Base-by-base conservation (phyloP, 2,797 vertebrate species). In the Corythornis leucogaster region DNA sequence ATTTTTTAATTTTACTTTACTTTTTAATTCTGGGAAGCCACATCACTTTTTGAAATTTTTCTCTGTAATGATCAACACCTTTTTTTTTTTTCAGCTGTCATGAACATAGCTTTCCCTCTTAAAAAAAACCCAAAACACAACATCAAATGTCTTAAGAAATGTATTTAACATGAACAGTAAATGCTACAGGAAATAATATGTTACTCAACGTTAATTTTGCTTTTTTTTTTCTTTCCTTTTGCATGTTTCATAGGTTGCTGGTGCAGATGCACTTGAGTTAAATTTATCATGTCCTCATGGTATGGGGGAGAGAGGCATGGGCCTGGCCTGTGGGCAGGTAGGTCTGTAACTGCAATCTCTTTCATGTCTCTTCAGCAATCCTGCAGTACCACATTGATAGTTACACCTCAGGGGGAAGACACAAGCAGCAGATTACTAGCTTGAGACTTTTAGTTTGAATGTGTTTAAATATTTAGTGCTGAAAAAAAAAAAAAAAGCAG, bases 271-370 rank as follows among this genome's bases (percentile, higher is more conserved):
- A 4, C 95, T 99, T 97, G 99, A 99, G 97, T 97, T 99, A 88
- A 99, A 99, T 96, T 94, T 99, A 85, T 99, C 99, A 0, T 99
- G 99, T 97, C 98, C 98, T 94, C 98, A 99, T 80, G 98, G 99
- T 61, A 99, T 99, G 98, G 98, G 98, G 62, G 98, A 98, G 91
- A 98, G 98, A 97, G 99, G 99, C 93, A 99, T 99, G 99, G 99
- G 99, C 38, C 96, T 99, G 96, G 99, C 99, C 85, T 99, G 98
- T 94, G 99, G 99, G 94, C 98, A 99, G 98, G 98, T 99, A 97
- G 89, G 92, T 85, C 58, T 76, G 74, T 20, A 61, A 68, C 61
- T 33, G 51, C 81, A 85, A 46, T 71, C 59, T 85, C 45, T 54
- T 83, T 70, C 79, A 42, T 76, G 55, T 93, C 84, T 82, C 57